phyloP scores from a whole-genome alignment of 1,140 invertebrate species.

The Aradophagus sp. region DNA sequence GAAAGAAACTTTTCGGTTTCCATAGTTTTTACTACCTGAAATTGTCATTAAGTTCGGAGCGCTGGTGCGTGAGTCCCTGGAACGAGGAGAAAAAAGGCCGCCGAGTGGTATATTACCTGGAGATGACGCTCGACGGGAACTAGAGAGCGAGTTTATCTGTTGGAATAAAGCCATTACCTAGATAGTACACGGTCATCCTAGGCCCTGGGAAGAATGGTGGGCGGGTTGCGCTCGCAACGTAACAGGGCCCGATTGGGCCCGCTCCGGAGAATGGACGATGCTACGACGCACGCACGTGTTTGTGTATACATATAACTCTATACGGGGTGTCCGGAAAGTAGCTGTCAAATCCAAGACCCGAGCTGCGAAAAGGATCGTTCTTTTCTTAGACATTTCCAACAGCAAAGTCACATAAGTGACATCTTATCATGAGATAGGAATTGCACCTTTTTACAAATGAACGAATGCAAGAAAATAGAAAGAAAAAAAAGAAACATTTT shows the following conservation, averaged over 20 bases:
- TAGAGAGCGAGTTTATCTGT: constrained; percentile 64
- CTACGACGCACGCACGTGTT: constrained; percentile 29
- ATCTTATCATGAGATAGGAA: too few species aligned
- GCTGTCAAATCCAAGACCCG: constrained; percentile 11
- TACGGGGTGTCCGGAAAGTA: constrained; percentile 54
- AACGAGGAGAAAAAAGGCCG: constrained; percentile 53
- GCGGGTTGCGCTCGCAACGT: constrained; percentile 54
- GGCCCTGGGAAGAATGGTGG: constrained; percentile 55
- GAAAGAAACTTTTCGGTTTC: constrained; percentile 60
- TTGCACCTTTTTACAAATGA: too few species aligned
- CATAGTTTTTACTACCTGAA: constrained; percentile 63
- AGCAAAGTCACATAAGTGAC: too few species aligned
- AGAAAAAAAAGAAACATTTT: too few species aligned
- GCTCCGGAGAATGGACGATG: constrained; percentile 52
- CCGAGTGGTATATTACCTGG: constrained; percentile 60
- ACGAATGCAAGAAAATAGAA: too few species aligned
- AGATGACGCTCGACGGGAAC: constrained; percentile 59
- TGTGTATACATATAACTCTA: constrained; percentile 40
- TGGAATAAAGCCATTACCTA: constrained; percentile 66
- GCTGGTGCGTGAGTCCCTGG: constrained; percentile 41
- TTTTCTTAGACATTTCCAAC: too few species aligned
- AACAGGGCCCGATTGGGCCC: constrained; percentile 43
- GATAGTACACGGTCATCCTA: constrained; percentile 61
- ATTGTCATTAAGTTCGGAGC: constrained; percentile 64
- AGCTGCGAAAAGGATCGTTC: too few species aligned